phyloP scores from a whole-genome alignment of 2,888 invertebrate species.

The Kryphioiulus occultus region DNA sequence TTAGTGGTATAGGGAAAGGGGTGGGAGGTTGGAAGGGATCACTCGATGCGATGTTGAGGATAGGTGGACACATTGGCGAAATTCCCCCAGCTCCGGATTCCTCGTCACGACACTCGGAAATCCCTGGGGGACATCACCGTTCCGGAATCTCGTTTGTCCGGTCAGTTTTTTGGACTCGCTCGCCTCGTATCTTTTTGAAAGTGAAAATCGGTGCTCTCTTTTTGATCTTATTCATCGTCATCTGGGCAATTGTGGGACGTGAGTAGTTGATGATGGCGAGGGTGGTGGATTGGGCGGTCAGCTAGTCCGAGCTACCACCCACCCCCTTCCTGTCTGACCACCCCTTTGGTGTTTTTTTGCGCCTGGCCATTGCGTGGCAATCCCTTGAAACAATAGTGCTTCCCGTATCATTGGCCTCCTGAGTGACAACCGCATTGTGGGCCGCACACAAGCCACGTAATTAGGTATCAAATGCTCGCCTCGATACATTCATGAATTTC shows the following conservation, averaged over 20 bases:
- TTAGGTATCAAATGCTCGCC: slow-evolving; percentile 38
- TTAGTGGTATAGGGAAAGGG: neutral
- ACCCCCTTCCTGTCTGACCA: neutral
- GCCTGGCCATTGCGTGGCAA: neutral
- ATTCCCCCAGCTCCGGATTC: neutral
- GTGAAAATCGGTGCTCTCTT: slow-evolving; percentile 33
- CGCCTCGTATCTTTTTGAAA: slow-evolving; percentile 4
- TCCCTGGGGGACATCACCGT: neutral
- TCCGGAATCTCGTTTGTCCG: slow-evolving; percentile 28
- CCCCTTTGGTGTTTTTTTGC: slow-evolving; percentile 6
- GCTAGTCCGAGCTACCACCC: neutral
- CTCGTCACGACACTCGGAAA: neutral
- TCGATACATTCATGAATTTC: slow-evolving; percentile 31
- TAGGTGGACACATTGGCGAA: neutral
- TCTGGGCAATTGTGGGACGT: neutral
- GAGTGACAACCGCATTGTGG: slow-evolving; percentile 36
- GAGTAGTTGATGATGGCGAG: neutral
- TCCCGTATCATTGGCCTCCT: slow-evolving; percentile 38
- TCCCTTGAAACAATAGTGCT: slow-evolving; percentile 35
- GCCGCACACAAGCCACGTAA: slow-evolving; percentile 29
- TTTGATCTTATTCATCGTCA: slow-evolving; percentile 29
- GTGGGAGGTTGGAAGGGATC: neutral
- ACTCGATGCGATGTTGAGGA: neutral
- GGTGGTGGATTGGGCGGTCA: neutral
- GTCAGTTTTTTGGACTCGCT: neutral